Percentiles rank a stretch among this genome's conserved stretches.
Conservation (phyloP, 2,113 vertebrate genomes). For the Capra hircus region DNA sequence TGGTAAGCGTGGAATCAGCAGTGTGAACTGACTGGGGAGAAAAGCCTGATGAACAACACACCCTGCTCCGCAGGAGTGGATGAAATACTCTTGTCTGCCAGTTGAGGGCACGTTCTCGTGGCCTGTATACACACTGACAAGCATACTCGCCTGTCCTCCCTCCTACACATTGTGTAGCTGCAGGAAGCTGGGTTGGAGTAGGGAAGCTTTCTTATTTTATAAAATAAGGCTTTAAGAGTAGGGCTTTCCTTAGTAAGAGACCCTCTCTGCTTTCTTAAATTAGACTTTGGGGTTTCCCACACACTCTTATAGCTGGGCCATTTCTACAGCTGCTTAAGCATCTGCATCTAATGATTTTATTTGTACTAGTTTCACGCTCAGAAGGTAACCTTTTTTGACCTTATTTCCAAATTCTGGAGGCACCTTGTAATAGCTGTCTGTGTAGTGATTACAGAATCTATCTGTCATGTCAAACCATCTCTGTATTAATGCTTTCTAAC, state of each 20-base stretch:
- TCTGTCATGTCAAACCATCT: constrained; percentile 67
- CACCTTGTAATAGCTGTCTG: constrained; percentile 39
- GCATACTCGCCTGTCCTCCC: background rate
- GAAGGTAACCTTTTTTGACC: constrained; percentile 41
- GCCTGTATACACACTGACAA: background rate
- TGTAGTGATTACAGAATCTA: constrained; percentile 41
- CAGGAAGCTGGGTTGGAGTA: background rate
- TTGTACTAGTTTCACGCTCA: constrained; percentile 40
- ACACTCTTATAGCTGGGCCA: background rate
- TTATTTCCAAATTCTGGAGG: constrained; percentile 38
- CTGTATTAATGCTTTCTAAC: constrained; percentile 74
- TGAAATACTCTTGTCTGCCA: background rate
- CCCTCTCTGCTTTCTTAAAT: background rate
- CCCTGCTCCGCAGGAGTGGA: background rate
- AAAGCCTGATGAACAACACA: background rate
- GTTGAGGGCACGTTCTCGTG: background rate
- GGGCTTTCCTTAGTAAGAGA: background rate
- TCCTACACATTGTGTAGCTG: background rate
- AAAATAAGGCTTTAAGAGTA: background rate
- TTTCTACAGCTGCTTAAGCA: background rate
- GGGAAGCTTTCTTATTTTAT: background rate
- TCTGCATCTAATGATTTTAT: background rate
- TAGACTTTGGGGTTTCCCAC: background rate
- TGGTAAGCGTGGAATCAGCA: background rate
- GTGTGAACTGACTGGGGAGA: background rate